Evolutionary conservation across 2,797 vertebrate species (phyloP), one percentile per base, ranked within the genome.

Genomic region (Semaprochilodus insignis): DNA sequence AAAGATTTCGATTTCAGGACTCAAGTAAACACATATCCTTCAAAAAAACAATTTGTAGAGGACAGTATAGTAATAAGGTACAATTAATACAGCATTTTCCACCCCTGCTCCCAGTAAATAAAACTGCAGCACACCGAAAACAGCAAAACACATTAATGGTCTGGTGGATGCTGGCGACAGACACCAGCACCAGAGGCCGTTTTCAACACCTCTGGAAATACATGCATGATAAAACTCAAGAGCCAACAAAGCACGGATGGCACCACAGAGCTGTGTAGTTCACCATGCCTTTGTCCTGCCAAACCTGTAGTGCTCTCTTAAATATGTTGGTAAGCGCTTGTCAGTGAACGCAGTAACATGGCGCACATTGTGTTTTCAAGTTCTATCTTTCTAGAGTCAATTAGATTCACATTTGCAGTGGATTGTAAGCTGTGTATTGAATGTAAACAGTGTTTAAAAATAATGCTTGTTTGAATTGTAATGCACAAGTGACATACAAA

Each of bases 141-240:
- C n/a, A 27, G 23, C 25, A 63, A 25, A 60, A 8, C 3, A 3
- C 11, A 31, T 34, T 59, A 52, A 51, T 66, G 51, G 66, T 74
- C 57, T 82, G 74, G 69, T 74, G 77, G 83, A 40, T 70, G 76
- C 60, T 66, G 77, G 69, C 67, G 74, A 82, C 31, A 63, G 74
- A 83, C 81, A 75, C 60, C 81, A 78, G 72, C 44, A 44, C n/a
- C 81, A 73, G 74, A 77, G 72, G 74, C 54, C 23, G 54, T 36
- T 70, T 83, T 87, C 83, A 74, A 63, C 83, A 66, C 60, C 81
- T 82, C 77, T 85, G 63, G 70, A 85, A 82, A 87, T 87, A 87
- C 83, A 78, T 75, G 73, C 14, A 60, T 70, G 62, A 83, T 85
- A 44, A 82, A 60, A 80, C 69, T 82, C 81, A 84, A 82, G 79